Conservation (phyloP, 2,113 vertebrate species). For the Cyanistes caeruleus region DNA sequence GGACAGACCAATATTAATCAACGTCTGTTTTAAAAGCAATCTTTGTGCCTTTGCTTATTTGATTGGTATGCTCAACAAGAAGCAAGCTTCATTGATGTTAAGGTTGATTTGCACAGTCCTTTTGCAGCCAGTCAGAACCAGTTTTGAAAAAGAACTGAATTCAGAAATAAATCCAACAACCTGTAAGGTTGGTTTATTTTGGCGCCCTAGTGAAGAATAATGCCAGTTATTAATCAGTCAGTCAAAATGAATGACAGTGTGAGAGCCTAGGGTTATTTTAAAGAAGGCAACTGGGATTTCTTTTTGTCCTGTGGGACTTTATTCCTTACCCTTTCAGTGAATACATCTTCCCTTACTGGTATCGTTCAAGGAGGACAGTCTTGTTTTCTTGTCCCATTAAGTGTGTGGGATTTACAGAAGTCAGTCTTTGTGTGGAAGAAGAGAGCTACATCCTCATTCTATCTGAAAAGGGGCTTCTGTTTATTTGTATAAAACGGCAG, state of each 20-base stretch:
- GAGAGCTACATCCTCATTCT: neutral
- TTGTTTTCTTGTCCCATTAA: neutral
- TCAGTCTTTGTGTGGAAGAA: neutral
- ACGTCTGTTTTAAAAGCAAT: neutral
- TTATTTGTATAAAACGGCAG: neutral
- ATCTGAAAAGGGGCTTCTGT: neutral
- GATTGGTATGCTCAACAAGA: neutral
- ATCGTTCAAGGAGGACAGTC: neutral
- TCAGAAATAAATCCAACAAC: neutral
- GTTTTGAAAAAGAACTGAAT: neutral
- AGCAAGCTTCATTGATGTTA: neutral
- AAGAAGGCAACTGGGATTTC: neutral
- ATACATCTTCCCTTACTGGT: neutral
- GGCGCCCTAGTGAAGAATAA: neutral
- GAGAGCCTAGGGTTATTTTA: neutral
- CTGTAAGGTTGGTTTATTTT: neutral
- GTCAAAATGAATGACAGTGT: neutral
- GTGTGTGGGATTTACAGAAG: neutral
- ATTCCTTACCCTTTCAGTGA: neutral
- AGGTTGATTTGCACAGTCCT: neutral
- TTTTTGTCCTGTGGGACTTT: neutral
- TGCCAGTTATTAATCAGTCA: neutral
- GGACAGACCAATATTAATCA: slow-evolving; percentile 37
- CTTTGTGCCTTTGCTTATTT: neutral
- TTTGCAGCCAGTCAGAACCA: neutral